Base-by-base conservation (phyloP, 92 coral and sea anemone species). In the Chrysogorgia sp. region DNA sequence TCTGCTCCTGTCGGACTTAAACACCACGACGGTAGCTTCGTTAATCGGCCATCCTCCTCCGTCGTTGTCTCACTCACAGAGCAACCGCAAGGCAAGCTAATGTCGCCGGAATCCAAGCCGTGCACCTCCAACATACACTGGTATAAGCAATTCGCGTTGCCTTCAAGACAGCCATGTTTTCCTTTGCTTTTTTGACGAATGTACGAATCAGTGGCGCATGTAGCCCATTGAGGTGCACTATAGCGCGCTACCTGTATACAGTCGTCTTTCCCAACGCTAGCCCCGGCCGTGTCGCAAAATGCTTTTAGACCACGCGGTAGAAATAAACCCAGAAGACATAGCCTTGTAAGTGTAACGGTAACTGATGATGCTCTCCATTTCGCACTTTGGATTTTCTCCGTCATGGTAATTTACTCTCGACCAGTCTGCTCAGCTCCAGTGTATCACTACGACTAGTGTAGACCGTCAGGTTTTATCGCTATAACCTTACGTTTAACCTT, bases 151-250 rank as follows among this genome's bases (percentile, higher is more conserved):
- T 24, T 53, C 10, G 32, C 9, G 17, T 69, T 21, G 31, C 43
- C 79, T 23, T 26, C 59, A 1, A 21, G 1, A 34, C 79, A 72
- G 0, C 79, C 79, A 52, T 72, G 79, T 6, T 32, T 58, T n/a
- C 79, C 79, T 55, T 72, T 72, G n/a, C 65, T 53, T 72, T 72
- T 72, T 23, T 72, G 79, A 15, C 79, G 49, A 30, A 72, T 72
- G 22, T 72, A 72, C 33, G 55, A n/a, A 55, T 72, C 79, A 21
- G 58, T 72, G 5, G 55, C 79, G n/a, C 79, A 72, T 1, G 65
- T 72, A 1, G 79, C 32, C 64, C 64, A 72, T 32, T 72, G 79
- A 22, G 35, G 12, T 17, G 45, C 48, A 40, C 8, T 53, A 52
- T 72, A 72, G 52, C 79, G 79, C 31, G 48, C 58, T 2, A 72